phyloP scores from a whole-genome alignment of 2,888 invertebrate genomes.

The Diachrysia chrysitis region DNA sequence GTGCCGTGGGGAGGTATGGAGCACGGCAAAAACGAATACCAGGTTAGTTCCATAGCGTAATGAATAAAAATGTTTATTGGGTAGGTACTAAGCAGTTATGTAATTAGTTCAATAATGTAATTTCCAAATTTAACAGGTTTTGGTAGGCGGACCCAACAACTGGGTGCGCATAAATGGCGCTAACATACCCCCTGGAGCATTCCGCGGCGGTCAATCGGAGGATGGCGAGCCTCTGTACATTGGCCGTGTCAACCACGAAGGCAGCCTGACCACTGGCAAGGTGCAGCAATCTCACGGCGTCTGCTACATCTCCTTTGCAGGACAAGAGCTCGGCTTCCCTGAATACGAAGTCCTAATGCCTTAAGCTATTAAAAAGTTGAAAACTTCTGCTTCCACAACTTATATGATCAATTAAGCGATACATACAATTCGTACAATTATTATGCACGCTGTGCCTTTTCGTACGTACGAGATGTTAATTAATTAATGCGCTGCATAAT shows the following conservation, averaged over 20 bases:
- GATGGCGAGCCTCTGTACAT: conserved; percentile 94
- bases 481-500: conserved; percentile 68
- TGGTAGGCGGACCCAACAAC: conserved; percentile 89
- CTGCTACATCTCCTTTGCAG: conserved; percentile 95
- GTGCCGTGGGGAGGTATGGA: conserved; percentile 95
- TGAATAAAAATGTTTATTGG: not conserved
- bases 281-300: conserved; percentile 95
- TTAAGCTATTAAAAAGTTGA: conserved; percentile 61
- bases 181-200: conserved; percentile 92
- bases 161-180: conserved; percentile 93
- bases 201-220: conserved; percentile 92
- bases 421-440: conserved; percentile 41
- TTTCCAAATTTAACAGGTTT: conserved; percentile 73
- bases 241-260: conserved; percentile 94
- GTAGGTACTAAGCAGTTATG: not conserved
- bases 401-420: conserved; percentile 39
- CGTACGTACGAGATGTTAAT: conserved; percentile 49
- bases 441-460: conserved; percentile 59
- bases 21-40: conserved; percentile 93
- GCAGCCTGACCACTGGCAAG: conserved; percentile 93
- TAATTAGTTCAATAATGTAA: not conserved
- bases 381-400: conserved; percentile 50
- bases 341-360: conserved; percentile 93
- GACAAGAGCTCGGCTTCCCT: conserved; percentile 93
- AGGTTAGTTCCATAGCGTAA: conserved; percentile 82